Conservation (phyloP, 2,113 vertebrate genomes). For the Pleuronectes platessa region DNA sequence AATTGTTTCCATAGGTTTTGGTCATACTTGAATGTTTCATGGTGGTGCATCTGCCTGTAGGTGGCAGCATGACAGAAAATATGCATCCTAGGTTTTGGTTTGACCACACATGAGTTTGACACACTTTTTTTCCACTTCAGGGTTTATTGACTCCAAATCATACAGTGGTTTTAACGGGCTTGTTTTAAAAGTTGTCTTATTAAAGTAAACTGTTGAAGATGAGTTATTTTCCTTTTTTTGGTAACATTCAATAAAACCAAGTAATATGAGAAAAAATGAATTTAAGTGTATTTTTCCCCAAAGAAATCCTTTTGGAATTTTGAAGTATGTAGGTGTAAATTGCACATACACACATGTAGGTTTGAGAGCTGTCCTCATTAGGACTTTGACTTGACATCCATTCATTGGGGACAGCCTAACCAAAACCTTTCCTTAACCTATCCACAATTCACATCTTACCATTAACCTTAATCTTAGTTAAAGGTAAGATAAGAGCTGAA, state of each 20-base stretch:
- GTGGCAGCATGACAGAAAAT: constrained; percentile 36
- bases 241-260: neutral
- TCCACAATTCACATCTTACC: too few relatives aligned
- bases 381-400: too few relatives aligned
- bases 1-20: neutral
- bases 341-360: too few relatives aligned
- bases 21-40: neutral
- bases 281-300: neutral
- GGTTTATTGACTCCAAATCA: neutral
- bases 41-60: constrained; percentile 46
- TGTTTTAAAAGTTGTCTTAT: too few relatives aligned
- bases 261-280: neutral
- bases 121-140: neutral
- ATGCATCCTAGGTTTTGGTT: neutral
- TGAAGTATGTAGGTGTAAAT: too few relatives aligned
- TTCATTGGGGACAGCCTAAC: too few relatives aligned
- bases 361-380: too few relatives aligned
- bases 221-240: neutral
- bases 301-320: too few relatives aligned
- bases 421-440: too few relatives aligned
- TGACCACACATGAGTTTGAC: neutral
- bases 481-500: too few relatives aligned
- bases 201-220: too few relatives aligned
- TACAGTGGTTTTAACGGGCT: neutral
- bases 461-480: too few relatives aligned